A percentile compares a stretch with the other conserved stretches of the same genome.
phyloP scores from a whole-genome alignment of 2,797 vertebrate genomes.

The Urosaurus nigricauda region DNA sequence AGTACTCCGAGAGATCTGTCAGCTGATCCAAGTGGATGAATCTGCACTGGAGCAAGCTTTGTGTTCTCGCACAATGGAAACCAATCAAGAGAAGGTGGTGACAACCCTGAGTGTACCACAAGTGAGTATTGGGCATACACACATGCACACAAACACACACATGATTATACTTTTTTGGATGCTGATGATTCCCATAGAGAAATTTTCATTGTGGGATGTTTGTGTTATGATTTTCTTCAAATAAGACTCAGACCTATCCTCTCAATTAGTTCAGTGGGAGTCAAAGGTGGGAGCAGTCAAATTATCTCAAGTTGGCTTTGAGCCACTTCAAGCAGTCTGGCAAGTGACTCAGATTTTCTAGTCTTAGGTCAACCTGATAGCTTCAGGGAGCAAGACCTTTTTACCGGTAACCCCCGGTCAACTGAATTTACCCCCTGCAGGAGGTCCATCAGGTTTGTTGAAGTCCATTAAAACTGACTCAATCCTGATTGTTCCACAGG shows the following conservation, averaged over 20 bases:
- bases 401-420: background rate
- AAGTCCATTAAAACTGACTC: background rate
- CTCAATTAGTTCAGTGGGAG: background rate
- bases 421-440: background rate
- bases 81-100: constrained; percentile 76
- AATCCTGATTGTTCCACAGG: background rate
- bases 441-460: background rate
- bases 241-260: background rate
- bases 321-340: background rate
- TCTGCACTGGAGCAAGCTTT: constrained; percentile 76
- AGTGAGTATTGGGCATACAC: constrained; percentile 67
- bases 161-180: background rate
- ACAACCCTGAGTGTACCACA: constrained; percentile 77
- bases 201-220: background rate
- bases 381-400: background rate
- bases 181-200: background rate
- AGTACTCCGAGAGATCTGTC: constrained; percentile 79
- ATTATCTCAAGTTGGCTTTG: background rate
- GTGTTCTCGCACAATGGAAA: constrained; percentile 81
- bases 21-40: constrained; percentile 74
- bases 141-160: background rate
- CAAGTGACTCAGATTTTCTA: background rate
- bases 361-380: background rate
- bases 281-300: no score
- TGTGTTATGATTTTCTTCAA: background rate